Evolutionary conservation across 2,113 vertebrate species (phyloP).

Genomic region (Mobula birostris): DNA sequence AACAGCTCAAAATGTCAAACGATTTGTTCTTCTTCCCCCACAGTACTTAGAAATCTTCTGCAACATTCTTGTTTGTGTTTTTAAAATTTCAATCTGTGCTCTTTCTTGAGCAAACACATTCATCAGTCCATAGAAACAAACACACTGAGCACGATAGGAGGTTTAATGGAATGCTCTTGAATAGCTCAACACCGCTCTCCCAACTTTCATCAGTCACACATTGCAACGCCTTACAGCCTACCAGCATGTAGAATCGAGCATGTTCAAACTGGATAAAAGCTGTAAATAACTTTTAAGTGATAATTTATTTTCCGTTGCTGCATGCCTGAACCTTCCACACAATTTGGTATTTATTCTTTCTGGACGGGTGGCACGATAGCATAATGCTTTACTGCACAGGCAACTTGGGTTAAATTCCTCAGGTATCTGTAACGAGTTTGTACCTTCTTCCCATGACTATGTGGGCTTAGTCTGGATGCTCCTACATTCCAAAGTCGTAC

Average conservation of each 20-base stretch:
- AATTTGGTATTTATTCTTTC: background rate
- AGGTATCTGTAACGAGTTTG: too few relatives aligned
- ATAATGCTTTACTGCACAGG: too few relatives aligned
- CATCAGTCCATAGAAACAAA: background rate
- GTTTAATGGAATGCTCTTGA: background rate
- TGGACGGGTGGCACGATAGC: too few relatives aligned
- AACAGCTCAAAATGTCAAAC: constrained; percentile 11
- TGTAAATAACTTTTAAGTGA: background rate
- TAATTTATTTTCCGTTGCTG: background rate
- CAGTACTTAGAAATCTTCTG: background rate
- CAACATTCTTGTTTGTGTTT: background rate
- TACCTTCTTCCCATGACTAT: too few relatives aligned
- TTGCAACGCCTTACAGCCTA: background rate
- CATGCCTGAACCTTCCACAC: background rate
- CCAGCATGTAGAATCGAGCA: background rate
- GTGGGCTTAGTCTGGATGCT: too few relatives aligned
- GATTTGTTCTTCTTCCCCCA: background rate
- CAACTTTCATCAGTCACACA: background rate
- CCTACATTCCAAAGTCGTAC: too few relatives aligned
- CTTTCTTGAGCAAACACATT: constrained; percentile 12
- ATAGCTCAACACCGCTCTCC: background rate
- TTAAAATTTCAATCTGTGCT: background rate
- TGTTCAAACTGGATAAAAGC: background rate
- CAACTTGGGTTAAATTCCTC: too few relatives aligned
- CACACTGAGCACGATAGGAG: background rate